Conservation (phyloP, 2,888 invertebrate genomes). For the Apomyelois bistriatella region DNA sequence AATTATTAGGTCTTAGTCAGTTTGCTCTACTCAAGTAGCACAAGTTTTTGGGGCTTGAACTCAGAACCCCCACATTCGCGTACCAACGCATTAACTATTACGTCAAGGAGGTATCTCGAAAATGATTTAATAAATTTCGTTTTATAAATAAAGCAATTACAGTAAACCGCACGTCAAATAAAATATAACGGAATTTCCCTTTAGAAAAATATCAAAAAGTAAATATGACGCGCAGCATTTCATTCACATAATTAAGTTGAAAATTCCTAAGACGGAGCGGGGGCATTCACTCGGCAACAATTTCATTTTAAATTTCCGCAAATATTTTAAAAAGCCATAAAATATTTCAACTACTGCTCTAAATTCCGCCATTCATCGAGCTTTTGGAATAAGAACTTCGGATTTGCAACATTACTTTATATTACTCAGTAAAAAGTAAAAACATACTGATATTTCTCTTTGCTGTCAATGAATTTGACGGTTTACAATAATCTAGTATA, state of each 20-base stretch:
- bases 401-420: not conserved
- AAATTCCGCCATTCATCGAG: not conserved
- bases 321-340: slow-evolving; percentile 1
- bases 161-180: not conserved
- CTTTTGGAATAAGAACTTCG: not conserved
- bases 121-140: no score
- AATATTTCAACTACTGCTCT: not conserved
- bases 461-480: no score
- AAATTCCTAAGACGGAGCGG: not conserved
- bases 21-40: no score
- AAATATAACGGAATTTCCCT: not conserved
- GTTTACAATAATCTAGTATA: no score
- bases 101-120: no score
- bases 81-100: no score
- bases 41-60: no score
- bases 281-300: not conserved
- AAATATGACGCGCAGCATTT: slow-evolving; percentile 1
- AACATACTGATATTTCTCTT: not conserved
- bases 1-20: no score
- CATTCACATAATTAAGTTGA: slow-evolving; percentile 7
- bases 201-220: slow-evolving; percentile 5
- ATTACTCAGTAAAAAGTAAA: not conserved
- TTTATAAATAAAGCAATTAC: no score
- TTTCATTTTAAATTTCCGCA: slow-evolving; percentile 1
- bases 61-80: no score